A percentile compares a stretch with the other conserved stretches of the same genome.
Conservation (phyloP, 2,888 invertebrate genomes). For the Rambutsinella grinnellia region DNA sequence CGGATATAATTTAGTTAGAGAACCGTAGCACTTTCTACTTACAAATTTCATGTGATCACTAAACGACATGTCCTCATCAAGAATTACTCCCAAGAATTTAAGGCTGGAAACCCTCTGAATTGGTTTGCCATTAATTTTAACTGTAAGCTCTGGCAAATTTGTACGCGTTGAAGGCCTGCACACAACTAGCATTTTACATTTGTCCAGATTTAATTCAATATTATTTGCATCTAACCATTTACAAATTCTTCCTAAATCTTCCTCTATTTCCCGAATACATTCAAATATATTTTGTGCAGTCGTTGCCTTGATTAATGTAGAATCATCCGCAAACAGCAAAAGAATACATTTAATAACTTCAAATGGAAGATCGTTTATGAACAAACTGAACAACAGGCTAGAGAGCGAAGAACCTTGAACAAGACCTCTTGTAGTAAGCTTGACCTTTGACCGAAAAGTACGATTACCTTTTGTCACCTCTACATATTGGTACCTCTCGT, state of each 20-base stretch:
- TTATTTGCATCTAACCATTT: not conserved
- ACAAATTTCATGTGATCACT: not conserved
- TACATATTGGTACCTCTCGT: not conserved
- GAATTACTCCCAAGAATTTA: not conserved
- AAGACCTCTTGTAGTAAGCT: conserved; percentile 1
- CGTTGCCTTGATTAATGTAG: not conserved
- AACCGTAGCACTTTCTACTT: not conserved
- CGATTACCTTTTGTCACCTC: not conserved
- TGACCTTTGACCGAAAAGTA: not conserved
- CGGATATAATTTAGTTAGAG: not conserved
- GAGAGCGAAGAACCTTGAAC: not conserved
- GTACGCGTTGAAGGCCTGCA: not conserved
- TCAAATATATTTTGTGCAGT: not conserved
- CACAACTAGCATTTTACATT: not conserved
- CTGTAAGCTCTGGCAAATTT: not conserved
- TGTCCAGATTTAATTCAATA: not conserved
- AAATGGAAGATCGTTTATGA: not conserved
- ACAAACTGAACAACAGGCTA: not conserved
- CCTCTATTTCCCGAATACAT: not conserved
- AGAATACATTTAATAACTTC: not conserved
- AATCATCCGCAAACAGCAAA: not conserved
- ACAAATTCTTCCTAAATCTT: not conserved
- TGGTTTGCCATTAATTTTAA: not conserved
- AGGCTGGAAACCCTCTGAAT: not conserved
- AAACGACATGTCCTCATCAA: not conserved